These are phyloP conservation scores for Sericinus montela DNA, from an alignment of 2,888 invertebrate species.

Conservation along the genomic window DNA sequence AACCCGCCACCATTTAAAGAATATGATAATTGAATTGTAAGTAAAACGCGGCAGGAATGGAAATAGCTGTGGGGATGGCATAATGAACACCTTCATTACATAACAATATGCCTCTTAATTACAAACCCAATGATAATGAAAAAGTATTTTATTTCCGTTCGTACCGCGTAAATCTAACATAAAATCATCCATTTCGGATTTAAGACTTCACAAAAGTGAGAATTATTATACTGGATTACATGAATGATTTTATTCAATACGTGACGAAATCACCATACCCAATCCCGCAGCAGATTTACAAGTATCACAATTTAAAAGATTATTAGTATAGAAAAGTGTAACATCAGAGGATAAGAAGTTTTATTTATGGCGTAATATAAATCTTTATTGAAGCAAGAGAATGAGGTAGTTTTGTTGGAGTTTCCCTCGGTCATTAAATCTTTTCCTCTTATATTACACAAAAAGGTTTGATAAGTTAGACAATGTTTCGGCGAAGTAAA, in stretches of 20 bases:
- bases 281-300: slow-evolving; percentile 14
- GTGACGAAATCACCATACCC: slow-evolving; percentile 34
- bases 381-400: neutral
- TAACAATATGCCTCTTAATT: slow-evolving; percentile 2
- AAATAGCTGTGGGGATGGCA: slow-evolving; percentile 7
- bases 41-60: slow-evolving; percentile 11
- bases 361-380: neutral
- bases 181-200: slow-evolving; percentile 33
- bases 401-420: no score
- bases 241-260: slow-evolving; percentile 40
- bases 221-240: slow-evolving; percentile 7
- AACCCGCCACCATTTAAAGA: slow-evolving; percentile 16
- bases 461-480: slow-evolving; percentile 44
- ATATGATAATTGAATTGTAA: neutral
- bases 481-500: slow-evolving; percentile 35
- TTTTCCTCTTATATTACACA: slow-evolving; percentile 52
- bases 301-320: slow-evolving; percentile 19
- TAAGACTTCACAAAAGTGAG: neutral
- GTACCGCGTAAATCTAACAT: slow-evolving; percentile 26
- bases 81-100: slow-evolving; percentile 11
- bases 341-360: slow-evolving; percentile 30
- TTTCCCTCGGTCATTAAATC: slow-evolving; percentile 4
- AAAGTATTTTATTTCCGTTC: slow-evolving; percentile 32
- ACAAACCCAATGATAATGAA: slow-evolving; percentile 25
- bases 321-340: slow-evolving; percentile 20